Evolutionary conservation across 2,888 invertebrate species (phyloP).

Genomic region (Cheilosia urbana): DNA sequence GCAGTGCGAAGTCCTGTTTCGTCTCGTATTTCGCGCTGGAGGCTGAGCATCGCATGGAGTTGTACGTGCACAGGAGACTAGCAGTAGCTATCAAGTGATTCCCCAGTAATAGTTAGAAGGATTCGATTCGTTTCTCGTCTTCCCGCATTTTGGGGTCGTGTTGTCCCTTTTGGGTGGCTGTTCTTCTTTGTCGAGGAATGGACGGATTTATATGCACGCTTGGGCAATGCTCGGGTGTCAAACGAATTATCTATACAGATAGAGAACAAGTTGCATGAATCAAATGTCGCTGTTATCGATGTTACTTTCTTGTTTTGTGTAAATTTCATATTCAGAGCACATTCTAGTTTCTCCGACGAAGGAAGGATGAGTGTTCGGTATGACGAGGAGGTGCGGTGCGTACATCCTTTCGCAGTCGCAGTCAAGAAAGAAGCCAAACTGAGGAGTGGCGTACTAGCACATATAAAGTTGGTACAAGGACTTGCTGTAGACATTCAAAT

Average conservation of each 20-base stretch:
- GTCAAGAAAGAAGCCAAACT: constrained; percentile 19
- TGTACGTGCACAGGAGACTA: constrained; percentile 59
- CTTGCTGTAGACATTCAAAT: not conserved
- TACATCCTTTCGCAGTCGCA: constrained; percentile 23
- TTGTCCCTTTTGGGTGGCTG: constrained; percentile 55
- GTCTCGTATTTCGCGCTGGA: constrained; percentile 64
- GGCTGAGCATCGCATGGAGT: constrained; percentile 46
- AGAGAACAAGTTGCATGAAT: constrained; percentile 67
- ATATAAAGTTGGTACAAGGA: not conserved
- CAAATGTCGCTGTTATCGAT: constrained; percentile 71
- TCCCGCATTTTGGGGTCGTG: constrained; percentile 37
- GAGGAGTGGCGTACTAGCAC: constrained; percentile 21
- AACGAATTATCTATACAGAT: constrained; percentile 48
- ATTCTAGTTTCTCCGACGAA: constrained; percentile 55
- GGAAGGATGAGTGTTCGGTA: constrained; percentile 42
- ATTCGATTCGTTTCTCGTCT: constrained; percentile 56
- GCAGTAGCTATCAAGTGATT: constrained; percentile 56
- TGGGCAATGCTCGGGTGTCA: constrained; percentile 70
- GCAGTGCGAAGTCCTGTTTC: constrained; percentile 53
- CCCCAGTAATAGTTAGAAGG: constrained; percentile 62
- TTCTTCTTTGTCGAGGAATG: constrained; percentile 27
- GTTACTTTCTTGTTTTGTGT: constrained; percentile 60
- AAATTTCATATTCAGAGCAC: constrained; percentile 67
- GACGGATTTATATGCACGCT: constrained; percentile 71
- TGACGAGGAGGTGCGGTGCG: constrained; percentile 37